phyloP scores from a whole-genome alignment of 2,888 invertebrate genomes.

The Zele albiditarsus region DNA sequence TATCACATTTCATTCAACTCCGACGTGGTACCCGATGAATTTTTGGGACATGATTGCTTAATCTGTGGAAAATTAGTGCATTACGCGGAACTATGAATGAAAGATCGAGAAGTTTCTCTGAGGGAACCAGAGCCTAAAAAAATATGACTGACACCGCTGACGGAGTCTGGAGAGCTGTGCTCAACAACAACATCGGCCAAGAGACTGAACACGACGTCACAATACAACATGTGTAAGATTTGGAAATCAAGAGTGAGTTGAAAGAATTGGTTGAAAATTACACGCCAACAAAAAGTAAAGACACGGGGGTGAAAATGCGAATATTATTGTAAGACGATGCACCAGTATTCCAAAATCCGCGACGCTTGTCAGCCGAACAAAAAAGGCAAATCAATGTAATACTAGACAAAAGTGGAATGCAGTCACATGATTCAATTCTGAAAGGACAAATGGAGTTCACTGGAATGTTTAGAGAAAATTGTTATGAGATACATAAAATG shows the following conservation, averaged over 20 bases:
- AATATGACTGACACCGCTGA: no score
- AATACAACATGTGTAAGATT: conserved; percentile 35
- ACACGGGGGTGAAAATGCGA: conserved; percentile 46
- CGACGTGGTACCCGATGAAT: no score
- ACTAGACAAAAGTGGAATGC: no score
- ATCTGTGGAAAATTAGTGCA: no score
- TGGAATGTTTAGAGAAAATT: conserved; percentile 14
- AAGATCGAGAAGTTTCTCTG: no score
- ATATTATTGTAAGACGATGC: conserved; percentile 51
- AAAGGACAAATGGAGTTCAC: conserved; percentile 22
- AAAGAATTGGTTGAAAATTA: conserved; percentile 40
- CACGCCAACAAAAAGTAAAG: conserved; percentile 39
- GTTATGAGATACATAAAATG: conserved; percentile 23
- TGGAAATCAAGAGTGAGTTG: conserved; percentile 29
- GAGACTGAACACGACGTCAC: conserved; percentile 12
- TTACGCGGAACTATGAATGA: no score
- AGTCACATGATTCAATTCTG: conserved; percentile 34
- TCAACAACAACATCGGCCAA: conserved; percentile 27
- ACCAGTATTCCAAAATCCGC: no score
- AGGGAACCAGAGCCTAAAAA: no score
- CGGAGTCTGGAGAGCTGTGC: conserved; percentile 25
- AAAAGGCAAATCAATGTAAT: no score
- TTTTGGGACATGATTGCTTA: no score
- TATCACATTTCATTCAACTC: no score
- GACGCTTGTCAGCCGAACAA: no score